phyloP scores from a whole-genome alignment of 2,797 vertebrate species.

The Bryconaethiops microstoma region DNA sequence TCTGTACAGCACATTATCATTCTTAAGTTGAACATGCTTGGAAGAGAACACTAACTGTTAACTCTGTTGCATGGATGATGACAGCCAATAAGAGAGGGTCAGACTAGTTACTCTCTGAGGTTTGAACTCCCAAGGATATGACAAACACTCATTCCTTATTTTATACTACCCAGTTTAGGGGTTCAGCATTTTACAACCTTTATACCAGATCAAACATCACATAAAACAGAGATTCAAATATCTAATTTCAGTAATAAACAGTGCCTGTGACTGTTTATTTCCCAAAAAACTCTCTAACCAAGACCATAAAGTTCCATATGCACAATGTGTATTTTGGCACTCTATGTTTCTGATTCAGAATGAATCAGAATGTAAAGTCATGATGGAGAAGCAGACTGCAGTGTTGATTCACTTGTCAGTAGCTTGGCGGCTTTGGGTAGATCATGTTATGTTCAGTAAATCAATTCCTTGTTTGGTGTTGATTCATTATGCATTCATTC shows the following conservation, averaged over 20 bases:
- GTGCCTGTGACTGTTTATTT: slow-evolving; percentile 16
- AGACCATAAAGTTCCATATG: slow-evolving; percentile 12
- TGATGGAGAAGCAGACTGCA: slow-evolving; percentile 18
- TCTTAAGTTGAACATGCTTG: no score
- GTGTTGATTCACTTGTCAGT: slow-evolving; percentile 43
- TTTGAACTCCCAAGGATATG: no score
- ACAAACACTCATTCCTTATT: background rate
- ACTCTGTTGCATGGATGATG: no score
- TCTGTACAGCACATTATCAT: no score
- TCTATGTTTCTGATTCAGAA: slow-evolving; percentile 6
- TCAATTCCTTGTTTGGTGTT: slow-evolving; percentile 47
- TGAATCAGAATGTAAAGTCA: slow-evolving; percentile 39
- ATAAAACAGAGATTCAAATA: background rate
- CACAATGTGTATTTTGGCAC: slow-evolving; percentile 15
- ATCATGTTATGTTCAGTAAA: slow-evolving; percentile 52
- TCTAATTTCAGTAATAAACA: slow-evolving; percentile 1
- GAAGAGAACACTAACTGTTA: no score
- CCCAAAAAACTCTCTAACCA: slow-evolving; percentile 8
- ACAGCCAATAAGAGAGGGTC: no score
- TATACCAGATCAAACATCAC: background rate
- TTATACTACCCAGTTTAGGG: background rate
- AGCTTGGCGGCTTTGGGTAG: slow-evolving; percentile 32
- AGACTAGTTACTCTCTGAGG: no score
- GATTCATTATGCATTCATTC: slow-evolving; percentile 55
- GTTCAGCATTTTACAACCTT: background rate